Evolutionary conservation across 2,888 invertebrate species (phyloP).

Genomic region (Allygus modestus): DNA sequence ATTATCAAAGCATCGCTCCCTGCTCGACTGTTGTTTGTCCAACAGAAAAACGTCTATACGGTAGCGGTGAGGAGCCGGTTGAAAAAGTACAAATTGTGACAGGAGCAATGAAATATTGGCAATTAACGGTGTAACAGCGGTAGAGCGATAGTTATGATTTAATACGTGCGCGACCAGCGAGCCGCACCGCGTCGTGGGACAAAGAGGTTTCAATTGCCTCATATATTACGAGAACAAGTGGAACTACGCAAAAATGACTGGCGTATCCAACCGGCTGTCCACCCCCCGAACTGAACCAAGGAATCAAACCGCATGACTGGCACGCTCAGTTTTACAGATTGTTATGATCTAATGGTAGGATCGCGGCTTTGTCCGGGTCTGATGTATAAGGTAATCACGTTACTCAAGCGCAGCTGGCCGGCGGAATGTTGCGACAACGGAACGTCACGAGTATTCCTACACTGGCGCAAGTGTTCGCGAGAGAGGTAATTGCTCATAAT

Average conservation of each 20-base stretch:
- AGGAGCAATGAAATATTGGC: constrained; percentile 29
- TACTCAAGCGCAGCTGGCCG: neutral
- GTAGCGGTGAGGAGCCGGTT: neutral
- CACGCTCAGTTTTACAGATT: neutral
- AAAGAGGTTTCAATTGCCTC: constrained; percentile 39
- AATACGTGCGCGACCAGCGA: constrained; percentile 25
- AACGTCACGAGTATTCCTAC: neutral
- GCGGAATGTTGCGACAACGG: constrained; percentile 17
- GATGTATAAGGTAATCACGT: constrained; percentile 17
- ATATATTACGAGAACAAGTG: constrained; percentile 15
- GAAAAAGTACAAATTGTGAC: constrained; percentile 26
- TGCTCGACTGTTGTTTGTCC: too few relatives aligned
- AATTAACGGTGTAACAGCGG: constrained; percentile 15
- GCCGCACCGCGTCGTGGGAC: constrained; percentile 6
- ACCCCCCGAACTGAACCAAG: neutral
- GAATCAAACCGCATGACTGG: too few relatives aligned
- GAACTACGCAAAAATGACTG: constrained; percentile 37
- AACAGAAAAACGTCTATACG: neutral
- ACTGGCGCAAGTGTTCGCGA: too few relatives aligned
- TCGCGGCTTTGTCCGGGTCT: neutral
- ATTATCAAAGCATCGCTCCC: too few relatives aligned
- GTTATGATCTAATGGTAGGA: neutral
- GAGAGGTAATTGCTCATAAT: too few relatives aligned
- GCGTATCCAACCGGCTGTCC: constrained; percentile 4
- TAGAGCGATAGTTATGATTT: constrained; percentile 45